phyloP scores from a whole-genome alignment of 2,113 vertebrate genomes.

The Neodon shergylaensis region DNA sequence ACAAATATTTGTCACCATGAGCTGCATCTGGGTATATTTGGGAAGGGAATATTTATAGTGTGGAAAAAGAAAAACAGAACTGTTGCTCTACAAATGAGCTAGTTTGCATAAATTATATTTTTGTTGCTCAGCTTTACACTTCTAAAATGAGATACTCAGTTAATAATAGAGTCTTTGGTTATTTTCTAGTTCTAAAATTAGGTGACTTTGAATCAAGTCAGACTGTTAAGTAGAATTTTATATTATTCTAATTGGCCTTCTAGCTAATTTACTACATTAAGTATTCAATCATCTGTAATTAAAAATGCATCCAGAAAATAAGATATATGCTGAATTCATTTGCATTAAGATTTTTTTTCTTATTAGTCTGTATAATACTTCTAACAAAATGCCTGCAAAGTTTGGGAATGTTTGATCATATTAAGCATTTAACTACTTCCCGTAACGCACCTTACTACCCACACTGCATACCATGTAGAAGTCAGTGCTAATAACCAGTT shows the following conservation, averaged over 20 bases:
- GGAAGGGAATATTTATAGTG: background rate
- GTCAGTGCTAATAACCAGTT: background rate
- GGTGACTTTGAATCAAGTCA: conserved; percentile 38
- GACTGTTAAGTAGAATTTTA: background rate
- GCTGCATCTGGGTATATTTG: background rate
- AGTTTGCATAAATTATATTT: conserved; percentile 14
- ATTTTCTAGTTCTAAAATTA: conserved; percentile 28
- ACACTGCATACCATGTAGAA: background rate
- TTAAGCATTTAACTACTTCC: background rate
- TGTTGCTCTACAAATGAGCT: background rate
- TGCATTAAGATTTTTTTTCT: background rate
- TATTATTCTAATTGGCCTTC: conserved; percentile 7
- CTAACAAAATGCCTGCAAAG: background rate
- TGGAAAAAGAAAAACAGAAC: background rate
- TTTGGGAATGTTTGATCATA: background rate
- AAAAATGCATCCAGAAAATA: conserved; percentile 1
- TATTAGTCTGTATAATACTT: background rate
- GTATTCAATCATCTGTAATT: background rate
- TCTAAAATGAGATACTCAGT: conserved; percentile 9
- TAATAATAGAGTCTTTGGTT: conserved; percentile 9
- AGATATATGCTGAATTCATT: background rate
- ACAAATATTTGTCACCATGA: background rate
- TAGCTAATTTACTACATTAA: conserved; percentile 27
- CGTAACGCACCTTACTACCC: accelerated
- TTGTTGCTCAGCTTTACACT: background rate